phyloP scores from a whole-genome alignment of 1,140 invertebrate genomes.

The Habropoda laboriosa region DNA sequence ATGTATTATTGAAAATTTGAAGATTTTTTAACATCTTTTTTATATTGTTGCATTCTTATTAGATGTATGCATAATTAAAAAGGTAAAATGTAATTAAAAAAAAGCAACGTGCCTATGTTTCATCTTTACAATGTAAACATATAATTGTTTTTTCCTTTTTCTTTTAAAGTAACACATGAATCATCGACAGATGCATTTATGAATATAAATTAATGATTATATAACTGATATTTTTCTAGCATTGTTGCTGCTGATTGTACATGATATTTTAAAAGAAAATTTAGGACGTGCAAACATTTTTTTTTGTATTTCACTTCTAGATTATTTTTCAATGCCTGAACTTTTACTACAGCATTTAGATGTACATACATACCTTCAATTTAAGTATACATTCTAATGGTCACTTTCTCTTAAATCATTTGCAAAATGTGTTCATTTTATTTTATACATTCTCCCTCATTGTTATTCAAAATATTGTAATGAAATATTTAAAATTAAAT shows the following conservation, averaged over 20 bases:
- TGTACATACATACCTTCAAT: background rate
- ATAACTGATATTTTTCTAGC: background rate
- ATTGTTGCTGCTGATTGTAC: background rate
- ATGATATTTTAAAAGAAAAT: background rate
- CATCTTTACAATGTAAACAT: background rate
- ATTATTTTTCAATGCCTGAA: background rate
- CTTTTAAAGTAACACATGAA: background rate
- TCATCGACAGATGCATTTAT: slow-evolving; percentile 4
- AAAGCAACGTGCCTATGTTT: background rate
- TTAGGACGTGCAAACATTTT: background rate
- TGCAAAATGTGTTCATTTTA: too few relatives aligned
- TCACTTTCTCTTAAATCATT: background rate
- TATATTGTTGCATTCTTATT: background rate
- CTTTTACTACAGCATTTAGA: background rate
- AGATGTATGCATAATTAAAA: too few relatives aligned
- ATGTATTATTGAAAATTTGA: background rate
- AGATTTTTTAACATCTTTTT: background rate
- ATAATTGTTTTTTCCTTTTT: background rate
- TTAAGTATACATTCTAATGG: background rate
- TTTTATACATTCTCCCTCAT: too few relatives aligned
- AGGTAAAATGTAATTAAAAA: background rate
- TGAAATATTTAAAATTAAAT: too few relatives aligned
- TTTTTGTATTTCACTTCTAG: background rate
- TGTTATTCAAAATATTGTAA: too few relatives aligned
- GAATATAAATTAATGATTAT: slow-evolving; percentile 6